Base-by-base conservation (phyloP, 2,113 vertebrate genomes). In the Pogonocichla stellata region DNA sequence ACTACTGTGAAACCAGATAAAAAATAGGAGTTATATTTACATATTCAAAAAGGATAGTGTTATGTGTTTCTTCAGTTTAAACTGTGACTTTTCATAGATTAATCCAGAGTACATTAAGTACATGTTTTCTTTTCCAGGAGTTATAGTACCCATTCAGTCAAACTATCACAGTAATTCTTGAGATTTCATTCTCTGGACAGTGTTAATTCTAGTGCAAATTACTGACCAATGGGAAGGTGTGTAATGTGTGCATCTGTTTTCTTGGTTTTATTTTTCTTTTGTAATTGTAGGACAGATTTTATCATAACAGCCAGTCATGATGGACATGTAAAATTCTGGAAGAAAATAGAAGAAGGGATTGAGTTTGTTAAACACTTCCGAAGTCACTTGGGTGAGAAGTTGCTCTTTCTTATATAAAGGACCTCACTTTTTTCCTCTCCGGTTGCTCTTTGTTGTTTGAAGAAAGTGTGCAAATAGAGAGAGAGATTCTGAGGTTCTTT, bases 321-420 rank as follows among this genome's bases (percentile, higher is more conserved):
- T 80, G 99, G 99, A 25, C 99, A 99, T 64, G 98, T 99, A 61
- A 99, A 99, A 90, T 99, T 99, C 96, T 99, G 99, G 99, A 99
- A 99, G 98, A 99, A 99, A 90, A 98, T 99, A 93, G 98, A 99
- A 40, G 98, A 99, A 86, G 99, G 99, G 57, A 99, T 99, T 74
- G 99, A 99, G 96, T 99, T 99, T 97, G 99, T 99, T 84, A 99
- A 99, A 97, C 99, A 99, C 95, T 99, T 99, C 75, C 98, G 99
- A 77, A 99, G 99, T 96, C 99, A 99, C 71, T 95, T 99, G 5
- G 98, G 99, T 99, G 95, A 94, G 98, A 97, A 89, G 8, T 93
- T 87, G 47, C 24, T 51, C 48, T 53, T 79, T 87, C 7, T 53
- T 45, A 6, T 77, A 9, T 57, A 47, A 75, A 81, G 7, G 14